Conservation (phyloP, 2,797 vertebrate species). For the Poecilia gillii region DNA sequence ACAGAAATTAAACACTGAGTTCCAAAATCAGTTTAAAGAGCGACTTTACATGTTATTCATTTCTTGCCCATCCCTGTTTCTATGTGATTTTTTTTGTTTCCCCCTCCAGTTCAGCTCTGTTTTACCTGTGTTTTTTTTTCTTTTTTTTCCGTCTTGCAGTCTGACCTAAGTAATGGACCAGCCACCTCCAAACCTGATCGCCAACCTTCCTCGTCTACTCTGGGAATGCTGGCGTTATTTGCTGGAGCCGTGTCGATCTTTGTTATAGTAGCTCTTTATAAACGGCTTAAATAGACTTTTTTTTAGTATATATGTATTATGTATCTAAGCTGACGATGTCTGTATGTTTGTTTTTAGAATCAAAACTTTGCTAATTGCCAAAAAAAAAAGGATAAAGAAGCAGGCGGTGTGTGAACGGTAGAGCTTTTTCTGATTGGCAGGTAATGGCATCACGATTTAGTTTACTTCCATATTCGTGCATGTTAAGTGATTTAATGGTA, state of each 20-base stretch:
- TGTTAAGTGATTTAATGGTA: constrained; percentile 51
- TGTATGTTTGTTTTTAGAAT: constrained; percentile 57
- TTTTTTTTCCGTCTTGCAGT: constrained; percentile 59
- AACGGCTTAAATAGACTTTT: constrained; percentile 51
- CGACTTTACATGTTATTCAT: background rate
- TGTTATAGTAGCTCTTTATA: constrained; percentile 58
- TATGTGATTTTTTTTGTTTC: background rate
- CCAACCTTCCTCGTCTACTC: constrained; percentile 33
- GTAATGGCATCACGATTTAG: constrained; percentile 34
- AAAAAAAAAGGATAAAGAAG: constrained; percentile 50
- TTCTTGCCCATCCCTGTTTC: too few species aligned
- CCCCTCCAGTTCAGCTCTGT: background rate
- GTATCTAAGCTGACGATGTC: constrained; percentile 47
- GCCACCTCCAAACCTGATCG: constrained; percentile 46
- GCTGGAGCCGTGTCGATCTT: constrained; percentile 32
- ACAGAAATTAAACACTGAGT: too few species aligned
- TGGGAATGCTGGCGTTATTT: constrained; percentile 44
- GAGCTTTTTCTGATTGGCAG: constrained; percentile 42
- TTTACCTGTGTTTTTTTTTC: background rate
- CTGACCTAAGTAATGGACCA: constrained; percentile 63
- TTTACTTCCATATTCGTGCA: constrained; percentile 26
- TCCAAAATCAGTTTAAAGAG: background rate
- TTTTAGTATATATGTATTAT: background rate
- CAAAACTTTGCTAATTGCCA: constrained; percentile 66
- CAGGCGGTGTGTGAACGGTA: constrained; percentile 40